Evolutionary conservation across 2,888 invertebrate genomes (phyloP).

Genomic region (Drosophila algonquin): DNA sequence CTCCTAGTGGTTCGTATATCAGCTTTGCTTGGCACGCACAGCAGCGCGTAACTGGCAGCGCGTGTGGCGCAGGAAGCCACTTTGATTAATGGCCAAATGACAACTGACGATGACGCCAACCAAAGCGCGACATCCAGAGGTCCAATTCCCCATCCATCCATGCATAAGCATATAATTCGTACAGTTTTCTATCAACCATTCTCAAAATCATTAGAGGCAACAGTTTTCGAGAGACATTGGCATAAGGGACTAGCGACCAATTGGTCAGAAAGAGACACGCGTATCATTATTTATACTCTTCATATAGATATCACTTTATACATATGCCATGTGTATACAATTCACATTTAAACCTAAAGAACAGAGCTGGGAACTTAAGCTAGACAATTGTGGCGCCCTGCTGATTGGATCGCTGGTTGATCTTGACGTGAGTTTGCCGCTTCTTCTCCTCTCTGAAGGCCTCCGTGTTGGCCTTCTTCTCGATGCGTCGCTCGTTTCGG

Average conservation of each 20-base stretch:
- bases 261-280: not conserved
- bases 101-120: constrained; percentile 36
- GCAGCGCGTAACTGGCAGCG: constrained; percentile 9
- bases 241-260: not conserved
- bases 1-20: constrained; percentile 8
- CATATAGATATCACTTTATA: constrained; percentile 40
- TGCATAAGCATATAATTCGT: not conserved
- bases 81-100: constrained; percentile 43
- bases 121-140: constrained; percentile 22
- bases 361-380: constrained; percentile 30
- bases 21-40: constrained; percentile 22
- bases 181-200: constrained; percentile 1
- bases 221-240: constrained; percentile 14
- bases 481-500: constrained; percentile 90
- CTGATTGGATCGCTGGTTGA: constrained; percentile 90
- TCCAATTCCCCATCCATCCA: not conserved
- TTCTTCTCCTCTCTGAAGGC: constrained; percentile 95
- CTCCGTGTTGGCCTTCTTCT: constrained; percentile 91
- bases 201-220: constrained; percentile 22
- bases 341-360: constrained; percentile 32
- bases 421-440: constrained; percentile 89
- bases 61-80: constrained; percentile 32
- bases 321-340: constrained; percentile 10
- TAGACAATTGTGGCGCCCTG: constrained; percentile 88
- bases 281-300: not conserved